phyloP scores from a whole-genome alignment of 2,113 vertebrate genomes.

The Lanius collurio region DNA sequence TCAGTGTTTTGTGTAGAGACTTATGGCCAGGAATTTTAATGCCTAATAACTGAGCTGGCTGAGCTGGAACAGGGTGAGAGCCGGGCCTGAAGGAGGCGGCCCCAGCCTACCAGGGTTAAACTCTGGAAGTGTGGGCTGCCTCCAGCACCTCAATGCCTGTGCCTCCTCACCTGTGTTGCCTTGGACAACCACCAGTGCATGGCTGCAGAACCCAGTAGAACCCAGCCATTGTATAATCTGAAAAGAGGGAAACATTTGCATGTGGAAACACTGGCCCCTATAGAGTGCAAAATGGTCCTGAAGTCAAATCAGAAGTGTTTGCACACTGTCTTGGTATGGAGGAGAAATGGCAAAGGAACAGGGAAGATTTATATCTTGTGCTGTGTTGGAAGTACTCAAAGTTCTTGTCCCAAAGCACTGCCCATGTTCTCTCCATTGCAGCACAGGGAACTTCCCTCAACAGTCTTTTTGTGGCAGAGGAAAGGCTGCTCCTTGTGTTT shows the following conservation, averaged over 20 bases:
- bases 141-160: neutral
- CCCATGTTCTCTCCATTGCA: neutral
- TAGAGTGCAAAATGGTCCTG: neutral
- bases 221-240: neutral
- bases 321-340: fast-evolving
- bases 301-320: neutral
- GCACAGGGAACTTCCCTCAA: neutral
- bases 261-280: neutral
- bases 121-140: neutral
- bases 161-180: neutral
- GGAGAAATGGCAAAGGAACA: neutral
- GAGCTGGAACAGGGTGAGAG: neutral
- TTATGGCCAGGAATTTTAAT: neutral
- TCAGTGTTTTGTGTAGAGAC: neutral
- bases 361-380: neutral
- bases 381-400: neutral
- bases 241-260: neutral
- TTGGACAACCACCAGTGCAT: neutral
- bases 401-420: neutral
- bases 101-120: neutral
- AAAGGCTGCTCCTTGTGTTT: neutral
- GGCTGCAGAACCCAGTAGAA: neutral
- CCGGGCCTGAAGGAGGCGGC: neutral
- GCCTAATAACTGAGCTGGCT: neutral
- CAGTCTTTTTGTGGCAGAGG: neutral